These are phyloP conservation scores for Autographa pulchrina DNA, from an alignment of 2,888 invertebrate genomes.

Conservation along the genomic window DNA sequence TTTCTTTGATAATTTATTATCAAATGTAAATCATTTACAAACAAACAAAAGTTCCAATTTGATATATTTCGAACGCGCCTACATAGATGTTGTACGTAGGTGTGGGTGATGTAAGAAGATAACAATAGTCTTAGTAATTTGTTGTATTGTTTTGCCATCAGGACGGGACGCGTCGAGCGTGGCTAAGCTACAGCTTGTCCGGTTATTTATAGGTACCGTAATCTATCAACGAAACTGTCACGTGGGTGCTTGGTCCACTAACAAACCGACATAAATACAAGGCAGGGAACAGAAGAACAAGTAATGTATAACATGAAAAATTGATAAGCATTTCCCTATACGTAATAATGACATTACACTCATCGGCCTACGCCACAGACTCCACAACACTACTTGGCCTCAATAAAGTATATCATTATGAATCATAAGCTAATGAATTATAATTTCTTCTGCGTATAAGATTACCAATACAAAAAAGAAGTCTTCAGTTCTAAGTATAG, in stretches of 20 bases:
- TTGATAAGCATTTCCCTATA: background rate
- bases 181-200: conserved; percentile 64
- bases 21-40: conserved; percentile 46
- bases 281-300: conserved; percentile 36
- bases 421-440: background rate
- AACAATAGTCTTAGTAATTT: conserved; percentile 67
- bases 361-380: background rate
- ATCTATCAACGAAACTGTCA: conserved; percentile 69
- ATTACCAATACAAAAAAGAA: conserved; percentile 5
- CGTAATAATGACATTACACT: background rate
- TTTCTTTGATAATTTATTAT: conserved; percentile 48
- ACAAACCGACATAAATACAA: conserved; percentile 35
- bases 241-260: conserved; percentile 63
- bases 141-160: conserved; percentile 70
- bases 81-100: conserved; percentile 52
- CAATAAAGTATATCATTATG: conserved; percentile 3
- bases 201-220: conserved; percentile 62
- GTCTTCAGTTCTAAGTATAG: background rate
- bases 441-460: conserved; percentile 1
- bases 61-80: conserved; percentile 55
- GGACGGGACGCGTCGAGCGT: conserved; percentile 54
- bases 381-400: background rate
- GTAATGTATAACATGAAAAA: background rate
- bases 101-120: conserved; percentile 66
- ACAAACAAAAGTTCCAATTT: conserved; percentile 58